A percentile compares a stretch with the other conserved stretches of the same genome.
Evolutionary conservation across 2,888 invertebrate species (phyloP).

Genomic region (Calameuta pallipes): DNA sequence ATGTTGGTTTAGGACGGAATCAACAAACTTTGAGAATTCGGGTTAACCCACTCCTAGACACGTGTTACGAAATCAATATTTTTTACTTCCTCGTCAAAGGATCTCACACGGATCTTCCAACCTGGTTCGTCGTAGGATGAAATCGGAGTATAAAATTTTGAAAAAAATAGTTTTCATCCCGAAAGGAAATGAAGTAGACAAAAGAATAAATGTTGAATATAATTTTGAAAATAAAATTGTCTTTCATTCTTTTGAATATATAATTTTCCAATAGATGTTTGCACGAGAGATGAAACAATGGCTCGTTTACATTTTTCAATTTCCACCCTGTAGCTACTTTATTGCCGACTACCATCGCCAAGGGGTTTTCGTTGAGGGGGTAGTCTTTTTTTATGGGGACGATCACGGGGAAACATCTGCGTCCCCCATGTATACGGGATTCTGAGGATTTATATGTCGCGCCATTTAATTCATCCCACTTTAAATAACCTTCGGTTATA

Average conservation of each 20-base stretch:
- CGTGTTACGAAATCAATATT: slow-evolving; percentile 53
- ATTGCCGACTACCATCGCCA: slow-evolving; percentile 30
- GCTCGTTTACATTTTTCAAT: slow-evolving; percentile 47
- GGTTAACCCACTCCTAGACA: slow-evolving; percentile 43
- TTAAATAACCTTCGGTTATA: slow-evolving; percentile 39
- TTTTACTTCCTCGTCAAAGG: slow-evolving; percentile 27
- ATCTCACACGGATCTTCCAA: neutral
- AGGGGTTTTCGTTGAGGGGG: neutral
- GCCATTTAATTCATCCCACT: slow-evolving; percentile 41
- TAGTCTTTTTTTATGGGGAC: slow-evolving; percentile 49
- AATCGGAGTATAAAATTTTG: neutral
- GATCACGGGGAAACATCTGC: slow-evolving; percentile 53
- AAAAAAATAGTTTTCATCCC: neutral
- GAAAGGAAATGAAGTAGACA: neutral
- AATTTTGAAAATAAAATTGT: neutral
- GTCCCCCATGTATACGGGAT: slow-evolving; percentile 33
- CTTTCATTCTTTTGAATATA: neutral
- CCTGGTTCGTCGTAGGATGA: neutral
- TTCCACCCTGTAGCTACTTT: slow-evolving; percentile 41
- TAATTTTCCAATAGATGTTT: neutral
- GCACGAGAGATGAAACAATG: neutral
- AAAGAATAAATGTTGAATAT: neutral
- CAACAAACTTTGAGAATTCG: slow-evolving; percentile 43
- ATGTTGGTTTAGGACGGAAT: slow-evolving; percentile 55
- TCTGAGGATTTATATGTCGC: slow-evolving; percentile 37